phyloP scores from a whole-genome alignment of 2,113 vertebrate species.

The Kryptolebias marmoratus region DNA sequence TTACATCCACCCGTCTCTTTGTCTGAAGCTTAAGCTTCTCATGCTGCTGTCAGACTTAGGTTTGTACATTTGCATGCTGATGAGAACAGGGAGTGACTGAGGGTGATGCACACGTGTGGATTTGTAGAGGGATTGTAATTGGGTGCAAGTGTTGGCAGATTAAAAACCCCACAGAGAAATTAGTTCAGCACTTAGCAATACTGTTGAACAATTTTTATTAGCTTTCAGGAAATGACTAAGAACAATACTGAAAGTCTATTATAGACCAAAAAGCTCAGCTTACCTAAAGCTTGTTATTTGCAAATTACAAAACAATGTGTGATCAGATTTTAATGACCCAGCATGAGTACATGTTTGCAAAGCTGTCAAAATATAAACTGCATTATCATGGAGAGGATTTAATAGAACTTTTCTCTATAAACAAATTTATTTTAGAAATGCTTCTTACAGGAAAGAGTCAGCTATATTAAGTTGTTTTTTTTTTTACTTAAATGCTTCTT shows the following conservation, averaged over 20 bases:
- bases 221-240: constrained; percentile 22
- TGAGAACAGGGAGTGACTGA: constrained; percentile 32
- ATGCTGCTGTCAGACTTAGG: constrained; percentile 22
- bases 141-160: constrained; percentile 35
- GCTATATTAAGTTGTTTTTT: no score
- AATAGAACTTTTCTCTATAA: neutral
- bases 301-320: constrained; percentile 1
- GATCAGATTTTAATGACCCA: neutral
- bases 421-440: neutral
- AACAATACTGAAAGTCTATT: constrained; percentile 23
- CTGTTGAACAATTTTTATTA: constrained; percentile 46
- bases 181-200: constrained; percentile 31
- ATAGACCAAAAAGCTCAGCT: neutral
- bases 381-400: neutral
- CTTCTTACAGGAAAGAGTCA: constrained; percentile 17
- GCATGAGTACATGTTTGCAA: neutral
- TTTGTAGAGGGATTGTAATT: constrained; percentile 31
- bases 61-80: constrained; percentile 54
- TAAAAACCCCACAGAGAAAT: constrained; percentile 51
- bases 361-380: neutral
- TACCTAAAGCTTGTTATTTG: neutral
- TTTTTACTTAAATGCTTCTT: no score
- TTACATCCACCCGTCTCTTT: constrained; percentile 11
- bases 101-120: neutral
- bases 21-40: constrained; percentile 46